Percentiles rank a stretch among this genome's conserved stretches.
phyloP scores from a whole-genome alignment of 53 echinoderm and acorn worm genomes.

The Holothuria scabra region DNA sequence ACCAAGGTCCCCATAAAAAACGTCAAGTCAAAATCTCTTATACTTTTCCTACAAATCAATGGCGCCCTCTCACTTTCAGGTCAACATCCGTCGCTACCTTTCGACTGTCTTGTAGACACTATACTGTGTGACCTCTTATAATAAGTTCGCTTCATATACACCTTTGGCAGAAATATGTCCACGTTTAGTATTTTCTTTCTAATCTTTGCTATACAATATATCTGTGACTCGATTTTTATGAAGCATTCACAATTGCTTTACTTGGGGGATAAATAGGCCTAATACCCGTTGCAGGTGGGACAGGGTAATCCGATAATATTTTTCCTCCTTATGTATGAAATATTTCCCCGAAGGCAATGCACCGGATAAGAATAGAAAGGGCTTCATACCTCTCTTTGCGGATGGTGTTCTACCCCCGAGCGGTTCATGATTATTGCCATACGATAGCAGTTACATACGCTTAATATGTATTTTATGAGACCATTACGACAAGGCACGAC shows the following conservation, averaged over 20 bases:
- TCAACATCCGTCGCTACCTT: too few relatives aligned
- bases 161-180: too few relatives aligned
- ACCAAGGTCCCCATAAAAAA: too few relatives aligned
- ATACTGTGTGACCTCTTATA: too few relatives aligned
- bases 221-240: slow-evolving; percentile 10
- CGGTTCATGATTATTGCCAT: not conserved
- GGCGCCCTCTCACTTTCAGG: too few relatives aligned
- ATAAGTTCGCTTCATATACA: too few relatives aligned
- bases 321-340: slow-evolving; percentile 13
- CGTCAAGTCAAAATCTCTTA: too few relatives aligned
- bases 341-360: slow-evolving; percentile 7
- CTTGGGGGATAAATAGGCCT: slow-evolving; percentile 41
- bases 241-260: slow-evolving; percentile 10
- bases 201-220: slow-evolving; percentile 32
- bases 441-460: slow-evolving; percentile 17
- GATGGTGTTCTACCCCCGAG: slow-evolving; percentile 21
- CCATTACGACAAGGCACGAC: not conserved
- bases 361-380: too few relatives aligned
- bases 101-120: too few relatives aligned
- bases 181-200: not conserved
- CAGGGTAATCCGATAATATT: slow-evolving; percentile 36
- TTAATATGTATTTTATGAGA: slow-evolving; percentile 35
- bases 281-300: slow-evolving; percentile 37
- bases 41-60: too few relatives aligned
- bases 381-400: too few relatives aligned